Base-by-base conservation (phyloP, 2,888 invertebrate genomes). In the Anaspis maculata region DNA sequence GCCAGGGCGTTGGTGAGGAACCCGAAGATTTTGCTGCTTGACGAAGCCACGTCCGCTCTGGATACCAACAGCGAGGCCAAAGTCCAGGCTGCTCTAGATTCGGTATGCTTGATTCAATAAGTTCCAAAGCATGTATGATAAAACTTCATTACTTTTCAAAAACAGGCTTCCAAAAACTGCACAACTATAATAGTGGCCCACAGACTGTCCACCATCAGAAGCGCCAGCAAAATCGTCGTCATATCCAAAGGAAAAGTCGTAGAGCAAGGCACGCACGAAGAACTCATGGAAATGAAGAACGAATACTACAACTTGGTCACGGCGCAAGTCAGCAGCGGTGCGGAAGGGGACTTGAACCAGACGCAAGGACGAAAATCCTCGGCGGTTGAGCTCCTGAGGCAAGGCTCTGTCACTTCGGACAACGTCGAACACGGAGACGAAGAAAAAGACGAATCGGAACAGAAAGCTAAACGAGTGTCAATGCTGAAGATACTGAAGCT, bases 1-100 rank as follows among this genome's bases (percentile, higher is more conserved):
- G 92, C 92, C 0, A 71, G 92, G 41, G 91, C 91, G 0, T 66
- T 94, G 3, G 75, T 92, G 2, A 71, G 85, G 15, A 77, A 88
- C 57, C 91, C 92, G 0, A 72, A 75, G 30, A 81, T 92, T 42
- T 64, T 88, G 23, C 64, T 88, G 2, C 60, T 87, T 11, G 91
- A 92, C 50, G 91, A 92, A 64, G 91, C 90, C 0, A 92, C 92
- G 1, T 90, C 89, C 2, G 91, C 91, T 0, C 69, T 91, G 10
- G 91, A 92, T 57, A 83, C 83, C 0, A 77, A 81, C 21, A 89
- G 87, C 41, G 94, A 95, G 68, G 74, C 80, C 0, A 77, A 84
- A 62, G 91, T 94, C 0, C 91, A 92, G 65, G 76, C 74, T 10
- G 91, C 77, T 30, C 69, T 82, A 38, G 85, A 78, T 63, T 79